Percentiles rank a stretch among this genome's conserved stretches.
Conservation (phyloP, 92 coral and sea anemone species). For the Actinernus sp. region DNA sequence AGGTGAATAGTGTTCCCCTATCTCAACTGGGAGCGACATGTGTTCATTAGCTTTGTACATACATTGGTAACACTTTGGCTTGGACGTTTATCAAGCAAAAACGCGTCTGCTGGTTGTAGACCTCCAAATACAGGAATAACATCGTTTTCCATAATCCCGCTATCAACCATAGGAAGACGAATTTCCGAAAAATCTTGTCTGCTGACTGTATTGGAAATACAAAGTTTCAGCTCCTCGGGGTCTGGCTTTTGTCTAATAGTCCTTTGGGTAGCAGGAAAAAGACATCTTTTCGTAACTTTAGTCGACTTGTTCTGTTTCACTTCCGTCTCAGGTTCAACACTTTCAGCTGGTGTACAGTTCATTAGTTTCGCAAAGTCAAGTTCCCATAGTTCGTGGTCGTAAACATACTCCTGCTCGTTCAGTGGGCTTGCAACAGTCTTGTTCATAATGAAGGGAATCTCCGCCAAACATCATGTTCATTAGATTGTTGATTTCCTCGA, state of each 20-base stretch:
- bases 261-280: no score
- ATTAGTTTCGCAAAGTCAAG: background rate
- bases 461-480: slow-evolving; percentile 27
- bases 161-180: no score
- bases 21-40: slow-evolving; percentile 8
- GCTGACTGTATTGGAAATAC: slow-evolving; percentile 10
- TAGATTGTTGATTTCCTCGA: background rate
- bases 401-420: slow-evolving; percentile 9
- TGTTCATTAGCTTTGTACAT: slow-evolving; percentile 1
- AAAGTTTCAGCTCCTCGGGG: background rate
- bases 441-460: slow-evolving; percentile 14
- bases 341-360: background rate
- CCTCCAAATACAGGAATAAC: no score
- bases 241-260: background rate
- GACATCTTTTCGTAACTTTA: no score
- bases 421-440: no score
- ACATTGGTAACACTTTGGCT: background rate
- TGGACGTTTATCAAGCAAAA: slow-evolving; percentile 14
- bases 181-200: slow-evolving; percentile 8
- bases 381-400: slow-evolving; percentile 12
- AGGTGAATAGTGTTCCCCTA: slow-evolving; percentile 4
- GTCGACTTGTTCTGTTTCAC: no score
- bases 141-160: no score
- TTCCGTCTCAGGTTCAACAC: background rate
- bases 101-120: no score